A percentile compares a stretch with the other conserved stretches of the same genome.
phyloP scores from a whole-genome alignment of 2,797 vertebrate genomes.

The Gouania willdenowi region DNA sequence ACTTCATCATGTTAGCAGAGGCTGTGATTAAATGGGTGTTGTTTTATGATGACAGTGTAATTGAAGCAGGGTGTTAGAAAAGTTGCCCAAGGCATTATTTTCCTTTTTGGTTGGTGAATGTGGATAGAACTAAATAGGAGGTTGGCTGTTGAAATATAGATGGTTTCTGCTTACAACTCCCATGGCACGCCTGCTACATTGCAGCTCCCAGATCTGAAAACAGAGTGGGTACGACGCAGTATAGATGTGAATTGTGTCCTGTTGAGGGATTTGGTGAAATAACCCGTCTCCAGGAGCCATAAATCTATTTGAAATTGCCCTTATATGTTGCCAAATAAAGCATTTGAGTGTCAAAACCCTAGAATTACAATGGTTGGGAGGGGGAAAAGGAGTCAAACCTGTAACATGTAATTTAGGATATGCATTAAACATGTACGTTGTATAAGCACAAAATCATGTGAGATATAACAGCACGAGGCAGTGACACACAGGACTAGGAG shows the following conservation, averaged over 20 bases:
- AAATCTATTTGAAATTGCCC: conserved; percentile 67
- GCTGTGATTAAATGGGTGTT: conserved; percentile 64
- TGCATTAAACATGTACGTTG: conserved; percentile 68
- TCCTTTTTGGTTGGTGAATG: conserved; percentile 14
- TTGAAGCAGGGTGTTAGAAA: conserved; percentile 59
- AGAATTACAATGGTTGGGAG: conserved; percentile 48
- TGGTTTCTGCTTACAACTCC: conserved; percentile 53
- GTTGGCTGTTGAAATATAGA: conserved; percentile 38
- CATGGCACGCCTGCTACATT: conserved; percentile 29
- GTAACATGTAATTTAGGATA: conserved; percentile 62
- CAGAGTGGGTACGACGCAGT: conserved; percentile 53
- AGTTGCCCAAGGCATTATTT: conserved; percentile 47
- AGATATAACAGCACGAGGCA: conserved; percentile 9
- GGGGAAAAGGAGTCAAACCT: conserved; percentile 33
- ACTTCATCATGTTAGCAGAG: conserved; percentile 51
- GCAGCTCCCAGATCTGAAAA: conserved; percentile 44
- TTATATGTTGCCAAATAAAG: conserved; percentile 60
- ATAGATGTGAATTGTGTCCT: conserved; percentile 52
- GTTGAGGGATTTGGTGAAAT: conserved; percentile 58
- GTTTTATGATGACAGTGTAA: conserved; percentile 63
- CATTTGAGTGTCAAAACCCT: conserved; percentile 32
- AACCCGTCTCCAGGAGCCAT: conserved; percentile 58
- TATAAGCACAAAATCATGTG: conserved; percentile 54
- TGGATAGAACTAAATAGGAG: conserved; percentile 38
- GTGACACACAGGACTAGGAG: conserved; percentile 30